These are phyloP conservation scores for Phylloscopus trochilus DNA, from an alignment of 2,113 vertebrate genomes.

Conservation along the genomic window DNA sequence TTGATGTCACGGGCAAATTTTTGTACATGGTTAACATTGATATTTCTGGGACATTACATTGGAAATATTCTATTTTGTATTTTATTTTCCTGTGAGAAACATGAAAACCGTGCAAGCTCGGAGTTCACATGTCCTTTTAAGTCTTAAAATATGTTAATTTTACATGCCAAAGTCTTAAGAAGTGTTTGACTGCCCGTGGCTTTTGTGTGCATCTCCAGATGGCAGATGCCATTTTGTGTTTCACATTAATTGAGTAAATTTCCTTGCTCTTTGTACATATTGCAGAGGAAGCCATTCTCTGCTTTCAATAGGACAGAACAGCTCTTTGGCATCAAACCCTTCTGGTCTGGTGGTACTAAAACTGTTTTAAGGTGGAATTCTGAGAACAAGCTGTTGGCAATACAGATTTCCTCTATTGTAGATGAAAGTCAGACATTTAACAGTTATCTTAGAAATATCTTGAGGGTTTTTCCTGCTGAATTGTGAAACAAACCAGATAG, in stretches of 20 bases:
- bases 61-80: not conserved
- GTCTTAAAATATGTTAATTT: conserved; percentile 70
- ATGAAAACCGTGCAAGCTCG: not conserved
- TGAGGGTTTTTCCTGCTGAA: not conserved
- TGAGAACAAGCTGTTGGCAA: conserved; percentile 39
- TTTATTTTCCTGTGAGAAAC: not conserved
- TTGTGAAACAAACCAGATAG: conserved; percentile 4
- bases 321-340: conserved; percentile 71
- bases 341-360: conserved; percentile 65
- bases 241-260: conserved; percentile 80
- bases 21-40: not conserved
- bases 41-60: not conserved
- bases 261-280: conserved; percentile 80
- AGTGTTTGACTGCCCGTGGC: conserved; percentile 70
- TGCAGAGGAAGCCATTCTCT: conserved; percentile 76
- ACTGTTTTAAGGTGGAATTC: conserved; percentile 65
- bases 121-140: conserved; percentile 62
- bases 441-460: conserved; percentile 4
- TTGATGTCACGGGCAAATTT: not conserved
- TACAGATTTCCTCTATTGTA: conserved; percentile 7
- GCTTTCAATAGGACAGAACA: conserved; percentile 77
- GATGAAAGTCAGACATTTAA: not conserved
- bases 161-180: conserved; percentile 78
- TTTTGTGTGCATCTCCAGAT: conserved; percentile 77
- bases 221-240: conserved; percentile 80